These are phyloP conservation scores for Rhyacophila evoluta DNA, from an alignment of 2,888 invertebrate species.

Conservation along the genomic window DNA sequence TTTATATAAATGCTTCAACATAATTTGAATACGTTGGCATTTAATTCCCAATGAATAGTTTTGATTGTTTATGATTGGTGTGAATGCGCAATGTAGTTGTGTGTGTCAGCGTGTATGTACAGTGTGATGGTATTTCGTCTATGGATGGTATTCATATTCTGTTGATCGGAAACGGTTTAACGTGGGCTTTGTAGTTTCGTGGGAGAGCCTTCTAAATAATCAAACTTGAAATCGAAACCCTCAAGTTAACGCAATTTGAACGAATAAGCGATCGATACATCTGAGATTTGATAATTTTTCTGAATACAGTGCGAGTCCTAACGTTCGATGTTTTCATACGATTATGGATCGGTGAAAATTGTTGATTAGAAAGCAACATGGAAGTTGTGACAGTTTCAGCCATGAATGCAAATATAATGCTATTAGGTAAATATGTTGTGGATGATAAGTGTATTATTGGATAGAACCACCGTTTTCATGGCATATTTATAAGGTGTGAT, in stretches of 20 bases:
- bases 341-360: conserved; percentile 46
- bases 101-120: not conserved
- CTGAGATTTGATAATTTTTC: not conserved
- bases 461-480: not conserved
- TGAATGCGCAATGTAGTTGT: conserved; percentile 7
- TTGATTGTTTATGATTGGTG: not conserved
- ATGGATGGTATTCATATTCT: conserved; percentile 34
- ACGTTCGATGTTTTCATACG: conserved; percentile 27
- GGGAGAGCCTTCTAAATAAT: conserved; percentile 42
- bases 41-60: no score
- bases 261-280: not conserved
- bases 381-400: conserved; percentile 72
- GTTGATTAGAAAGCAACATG: conserved; percentile 70
- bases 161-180: conserved; percentile 49
- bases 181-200: conserved; percentile 51
- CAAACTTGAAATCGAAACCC: not conserved
- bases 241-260: not conserved
- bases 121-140: not conserved
- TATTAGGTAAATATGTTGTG: conserved; percentile 40
- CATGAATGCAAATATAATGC: conserved; percentile 70
- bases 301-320: not conserved
- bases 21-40: no score
- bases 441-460: not conserved
- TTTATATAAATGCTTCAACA: no score
- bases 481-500: not conserved